Evolutionary conservation across 2,797 vertebrate species (phyloP).

Genomic region (Phataginus tricuspis): DNA sequence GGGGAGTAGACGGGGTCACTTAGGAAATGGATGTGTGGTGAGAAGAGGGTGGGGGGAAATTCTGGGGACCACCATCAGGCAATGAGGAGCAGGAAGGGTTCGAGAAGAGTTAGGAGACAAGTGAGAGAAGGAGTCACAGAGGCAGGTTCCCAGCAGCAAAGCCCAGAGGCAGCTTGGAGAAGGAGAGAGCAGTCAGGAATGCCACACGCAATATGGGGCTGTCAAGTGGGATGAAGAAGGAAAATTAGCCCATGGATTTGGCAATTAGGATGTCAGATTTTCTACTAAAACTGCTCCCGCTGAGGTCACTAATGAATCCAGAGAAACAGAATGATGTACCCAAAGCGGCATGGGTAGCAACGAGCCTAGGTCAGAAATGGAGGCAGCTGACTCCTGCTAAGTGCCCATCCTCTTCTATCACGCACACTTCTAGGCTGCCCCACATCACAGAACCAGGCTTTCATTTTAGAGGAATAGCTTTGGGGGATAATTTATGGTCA

Average conservation of each 20-base stretch:
- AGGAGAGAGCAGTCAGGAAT: slow-evolving; percentile 33
- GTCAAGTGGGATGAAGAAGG: slow-evolving; percentile 62
- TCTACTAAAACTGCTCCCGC: slow-evolving; percentile 64
- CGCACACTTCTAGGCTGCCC: not conserved
- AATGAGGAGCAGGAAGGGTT: accelerated
- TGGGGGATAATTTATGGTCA: not conserved
- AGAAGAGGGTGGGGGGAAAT: not conserved
- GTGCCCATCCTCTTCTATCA: slow-evolving; percentile 54
- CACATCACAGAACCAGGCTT: not conserved
- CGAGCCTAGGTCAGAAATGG: slow-evolving; percentile 37
- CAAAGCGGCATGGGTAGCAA: slow-evolving; percentile 62
- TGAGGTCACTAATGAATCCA: slow-evolving; percentile 76
- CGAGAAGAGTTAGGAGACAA: not conserved
- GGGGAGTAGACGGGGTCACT: not conserved
- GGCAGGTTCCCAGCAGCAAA: not conserved
- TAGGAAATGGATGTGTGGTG: not conserved
- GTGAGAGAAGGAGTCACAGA: not conserved
- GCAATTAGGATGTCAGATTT: slow-evolving; percentile 76
- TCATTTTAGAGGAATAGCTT: not conserved
- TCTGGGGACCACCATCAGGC: not conserved
- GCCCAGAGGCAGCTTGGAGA: slow-evolving; percentile 34
- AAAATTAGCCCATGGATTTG: slow-evolving; percentile 75
- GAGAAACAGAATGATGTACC: slow-evolving; percentile 72
- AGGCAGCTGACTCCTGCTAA: slow-evolving; percentile 23
- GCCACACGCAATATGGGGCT: not conserved